Percentiles rank a stretch among this genome's conserved stretches.
Evolutionary conservation across 2,888 invertebrate genomes (phyloP).

Genomic region (Drepanosiphum platanoidis): DNA sequence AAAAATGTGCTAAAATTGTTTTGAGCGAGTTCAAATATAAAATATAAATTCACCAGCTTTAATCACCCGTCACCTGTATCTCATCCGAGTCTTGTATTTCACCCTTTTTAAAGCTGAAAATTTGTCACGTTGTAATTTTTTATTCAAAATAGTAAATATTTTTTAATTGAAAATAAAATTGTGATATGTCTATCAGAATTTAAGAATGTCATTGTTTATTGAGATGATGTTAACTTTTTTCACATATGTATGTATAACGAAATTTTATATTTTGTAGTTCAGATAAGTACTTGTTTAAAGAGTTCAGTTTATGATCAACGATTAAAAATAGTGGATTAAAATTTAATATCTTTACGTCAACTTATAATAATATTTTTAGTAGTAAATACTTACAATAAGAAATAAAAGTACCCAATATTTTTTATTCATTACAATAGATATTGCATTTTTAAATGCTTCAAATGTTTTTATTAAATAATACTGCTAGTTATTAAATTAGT

Average conservation of each 20-base stretch:
- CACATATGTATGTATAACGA: background rate
- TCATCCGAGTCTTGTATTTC: background rate
- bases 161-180: background rate
- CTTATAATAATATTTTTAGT: background rate
- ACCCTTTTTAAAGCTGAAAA: background rate
- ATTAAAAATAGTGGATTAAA: background rate
- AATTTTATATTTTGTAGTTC: background rate
- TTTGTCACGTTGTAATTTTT: background rate
- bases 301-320: background rate
- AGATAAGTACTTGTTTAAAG: background rate
- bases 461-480: background rate
- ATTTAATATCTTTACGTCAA: no score
- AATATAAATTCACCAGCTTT: no score
- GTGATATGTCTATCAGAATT: background rate
- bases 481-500: background rate
- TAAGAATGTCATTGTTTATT: background rate
- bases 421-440: background rate
- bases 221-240: background rate
- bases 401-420: background rate
- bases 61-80: background rate
- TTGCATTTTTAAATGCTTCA: background rate
- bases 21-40: no score
- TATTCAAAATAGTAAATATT: background rate
- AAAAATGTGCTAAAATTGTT: background rate
- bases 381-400: background rate